phyloP scores from a whole-genome alignment of 1,140 invertebrate genomes.

The Platorchestia sp. region DNA sequence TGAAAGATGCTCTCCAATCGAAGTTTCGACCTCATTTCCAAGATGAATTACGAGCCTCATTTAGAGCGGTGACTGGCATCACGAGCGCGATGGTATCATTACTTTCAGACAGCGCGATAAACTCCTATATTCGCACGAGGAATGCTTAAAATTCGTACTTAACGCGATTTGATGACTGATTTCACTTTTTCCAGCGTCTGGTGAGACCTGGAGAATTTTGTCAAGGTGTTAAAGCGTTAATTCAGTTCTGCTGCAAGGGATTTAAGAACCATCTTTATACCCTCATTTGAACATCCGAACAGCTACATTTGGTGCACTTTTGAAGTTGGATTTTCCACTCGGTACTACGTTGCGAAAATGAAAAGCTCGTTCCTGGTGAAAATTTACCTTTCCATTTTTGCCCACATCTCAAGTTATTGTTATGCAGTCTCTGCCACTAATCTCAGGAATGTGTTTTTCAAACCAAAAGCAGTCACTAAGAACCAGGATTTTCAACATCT shows the following conservation, averaged over 20 bases:
- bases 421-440: not conserved
- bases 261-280: not conserved
- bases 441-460: not conserved
- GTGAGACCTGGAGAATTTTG: not conserved
- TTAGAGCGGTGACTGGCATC: not conserved
- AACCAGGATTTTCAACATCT: not conserved
- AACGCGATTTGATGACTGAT: not conserved
- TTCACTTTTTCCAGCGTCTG: not conserved
- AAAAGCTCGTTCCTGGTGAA: not conserved
- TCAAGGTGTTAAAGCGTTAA: not conserved
- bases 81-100: not conserved
- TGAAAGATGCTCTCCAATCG: not conserved
- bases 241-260: not conserved
- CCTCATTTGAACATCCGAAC: not conserved
- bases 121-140: not conserved
- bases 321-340: not conserved
- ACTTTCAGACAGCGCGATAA: not conserved
- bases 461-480: not conserved
- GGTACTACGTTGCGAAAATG: not conserved
- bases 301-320: not conserved
- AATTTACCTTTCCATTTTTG: not conserved
- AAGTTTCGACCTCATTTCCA: not conserved
- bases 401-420: not conserved
- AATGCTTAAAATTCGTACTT: not conserved
- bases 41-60: not conserved